Percentiles rank a stretch among this genome's conserved stretches.
phyloP scores from a whole-genome alignment of 2,113 vertebrate genomes.

The Herpetotheres cachinnans region DNA sequence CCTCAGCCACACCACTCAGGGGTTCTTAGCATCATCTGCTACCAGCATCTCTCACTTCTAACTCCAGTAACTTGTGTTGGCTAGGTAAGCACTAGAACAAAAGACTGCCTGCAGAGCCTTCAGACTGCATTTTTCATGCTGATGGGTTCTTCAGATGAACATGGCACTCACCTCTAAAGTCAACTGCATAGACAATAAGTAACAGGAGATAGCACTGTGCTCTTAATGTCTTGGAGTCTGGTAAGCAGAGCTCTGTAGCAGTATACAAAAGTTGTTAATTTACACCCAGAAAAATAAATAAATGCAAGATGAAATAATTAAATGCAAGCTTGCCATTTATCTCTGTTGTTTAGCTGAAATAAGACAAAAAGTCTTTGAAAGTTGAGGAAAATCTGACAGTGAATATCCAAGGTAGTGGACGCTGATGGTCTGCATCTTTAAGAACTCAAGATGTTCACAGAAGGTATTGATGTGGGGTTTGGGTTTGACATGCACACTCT shows the following conservation, averaged over 20 bases:
- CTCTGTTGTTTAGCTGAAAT: neutral
- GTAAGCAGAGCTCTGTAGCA: neutral
- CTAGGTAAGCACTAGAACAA: neutral
- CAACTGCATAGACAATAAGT: neutral
- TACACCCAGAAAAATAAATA: neutral
- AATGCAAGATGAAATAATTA: neutral
- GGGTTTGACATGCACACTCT: rapidly evolving
- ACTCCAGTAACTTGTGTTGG: neutral
- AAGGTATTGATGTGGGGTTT: neutral
- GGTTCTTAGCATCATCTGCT: neutral
- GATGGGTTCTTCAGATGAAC: neutral
- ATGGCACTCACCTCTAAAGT: neutral
- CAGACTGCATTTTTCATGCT: neutral
- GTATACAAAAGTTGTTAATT: neutral
- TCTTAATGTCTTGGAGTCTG: neutral
- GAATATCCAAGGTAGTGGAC: neutral
- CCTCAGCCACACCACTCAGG: neutral
- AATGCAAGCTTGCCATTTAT: neutral
- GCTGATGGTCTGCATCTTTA: neutral
- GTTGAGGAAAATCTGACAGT: neutral
- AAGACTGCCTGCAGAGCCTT: neutral
- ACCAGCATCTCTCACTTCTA: neutral
- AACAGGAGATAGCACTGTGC: neutral
- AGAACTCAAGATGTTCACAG: neutral
- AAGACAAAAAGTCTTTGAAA: neutral